A percentile compares a stretch with the other conserved stretches of the same genome.
These are phyloP conservation scores for Phoenicopterus ruber DNA, from an alignment of 2,113 vertebrate species.

Conservation along the genomic window DNA sequence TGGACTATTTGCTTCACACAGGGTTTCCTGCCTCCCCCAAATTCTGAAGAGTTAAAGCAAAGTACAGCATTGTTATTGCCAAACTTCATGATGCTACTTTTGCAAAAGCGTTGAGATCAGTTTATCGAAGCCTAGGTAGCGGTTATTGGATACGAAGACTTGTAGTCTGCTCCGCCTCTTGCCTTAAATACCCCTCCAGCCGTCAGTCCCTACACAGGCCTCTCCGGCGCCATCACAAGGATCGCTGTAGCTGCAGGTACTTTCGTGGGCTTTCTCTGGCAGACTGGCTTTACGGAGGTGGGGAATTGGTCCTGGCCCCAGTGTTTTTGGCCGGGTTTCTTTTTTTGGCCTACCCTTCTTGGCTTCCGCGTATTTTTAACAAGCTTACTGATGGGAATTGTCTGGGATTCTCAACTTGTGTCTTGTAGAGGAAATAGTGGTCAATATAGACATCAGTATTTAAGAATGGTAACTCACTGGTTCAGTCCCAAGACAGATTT, in stretches of 20 bases:
- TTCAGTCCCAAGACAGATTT: neutral
- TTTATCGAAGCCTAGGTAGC: neutral
- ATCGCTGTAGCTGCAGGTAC: neutral
- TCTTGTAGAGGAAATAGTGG: neutral
- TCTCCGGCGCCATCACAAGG: neutral
- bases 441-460: neutral
- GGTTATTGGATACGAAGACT: neutral
- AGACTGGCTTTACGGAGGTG: neutral
- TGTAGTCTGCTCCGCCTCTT: neutral
- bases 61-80: neutral
- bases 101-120: neutral
- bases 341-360: neutral
- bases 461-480: neutral
- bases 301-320: neutral
- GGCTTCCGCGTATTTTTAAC: neutral
- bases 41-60: neutral
- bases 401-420: neutral
- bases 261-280: neutral
- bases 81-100: neutral
- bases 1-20: accelerated
- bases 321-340: neutral
- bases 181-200: constrained; percentile 22
- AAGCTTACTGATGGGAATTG: neutral
- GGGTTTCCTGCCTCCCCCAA: neutral
- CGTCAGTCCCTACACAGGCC: neutral